Base-by-base conservation (phyloP, 2,797 vertebrate genomes). In the Agapornis canus region DNA sequence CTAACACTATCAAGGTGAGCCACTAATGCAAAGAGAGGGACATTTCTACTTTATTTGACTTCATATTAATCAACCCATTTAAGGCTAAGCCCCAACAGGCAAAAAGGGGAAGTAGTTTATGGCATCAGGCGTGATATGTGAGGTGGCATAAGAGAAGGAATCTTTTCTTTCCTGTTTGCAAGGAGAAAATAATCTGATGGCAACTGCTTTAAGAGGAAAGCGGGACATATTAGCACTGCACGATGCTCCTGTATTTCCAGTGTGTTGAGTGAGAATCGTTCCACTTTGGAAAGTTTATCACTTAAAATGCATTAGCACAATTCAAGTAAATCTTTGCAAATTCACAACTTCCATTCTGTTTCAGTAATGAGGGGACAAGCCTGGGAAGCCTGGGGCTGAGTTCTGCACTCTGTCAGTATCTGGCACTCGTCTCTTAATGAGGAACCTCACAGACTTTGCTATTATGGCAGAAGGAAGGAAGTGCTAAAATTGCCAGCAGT, bases 401-500 rank as follows among this genome's bases (percentile, higher is more conserved):
- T 92, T 90, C 96, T 96, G 92, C 88, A 96, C 90, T 91, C 95
- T 96, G 92, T 97, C 96, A 96, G 72, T 96, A 89, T 90, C 89
- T 92, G 95, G 90, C 90, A 70, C 94, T 96, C 37, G 1, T 94
- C 86, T 89, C 75, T 37, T 96, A 97, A 97, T 51, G 92, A 97
- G 97, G 95, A 97, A 84, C 52, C 80, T 94, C 87, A 92, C 86
- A 97, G 88, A 95, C 94, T 93, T 76, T 88, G 69, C 73, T 93
- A n/a, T 96, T 96, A 96, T 0, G 2, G 93, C 86, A 95, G 47
- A 78, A 97, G 97, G 97, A 97, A 98, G 97, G 97, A 98, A 97
- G 95, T 97, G 96, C 95, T 97, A 96, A 97, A 96, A 94, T 96
- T 90, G 73, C 81, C 70, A 65, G 88, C 68, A 83, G 95, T 96